Evolutionary conservation across 92 coral and sea anemone species (phyloP).

Genomic region (Porites divaricata): DNA sequence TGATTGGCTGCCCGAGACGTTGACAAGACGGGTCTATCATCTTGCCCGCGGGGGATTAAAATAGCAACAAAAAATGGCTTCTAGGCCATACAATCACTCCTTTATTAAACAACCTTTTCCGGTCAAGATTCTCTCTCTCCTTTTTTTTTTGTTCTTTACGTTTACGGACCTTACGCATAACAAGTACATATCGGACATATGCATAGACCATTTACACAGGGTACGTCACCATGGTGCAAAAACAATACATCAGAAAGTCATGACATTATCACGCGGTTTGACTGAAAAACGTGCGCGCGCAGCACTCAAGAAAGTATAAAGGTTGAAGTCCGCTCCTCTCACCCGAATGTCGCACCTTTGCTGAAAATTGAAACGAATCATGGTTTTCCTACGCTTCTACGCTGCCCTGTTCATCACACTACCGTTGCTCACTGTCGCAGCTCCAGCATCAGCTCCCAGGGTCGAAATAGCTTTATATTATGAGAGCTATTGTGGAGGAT

Average conservation of each 20-base stretch:
- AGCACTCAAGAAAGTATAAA: slow-evolving; percentile 10
- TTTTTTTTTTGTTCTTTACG: too few relatives aligned
- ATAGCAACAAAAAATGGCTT: too few relatives aligned
- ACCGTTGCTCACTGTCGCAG: slow-evolving; percentile 18
- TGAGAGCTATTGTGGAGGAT: slow-evolving; percentile 82
- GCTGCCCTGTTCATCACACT: slow-evolving; percentile 27
- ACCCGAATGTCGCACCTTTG: background rate
- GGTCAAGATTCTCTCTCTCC: too few relatives aligned
- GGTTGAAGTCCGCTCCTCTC: background rate
- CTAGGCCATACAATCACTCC: too few relatives aligned
- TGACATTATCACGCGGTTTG: slow-evolving; percentile 12
- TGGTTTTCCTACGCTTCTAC: background rate
- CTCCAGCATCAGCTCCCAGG: slow-evolving; percentile 52
- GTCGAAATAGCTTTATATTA: slow-evolving; percentile 70
- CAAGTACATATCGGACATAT: too few relatives aligned
- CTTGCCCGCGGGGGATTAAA: too few relatives aligned
- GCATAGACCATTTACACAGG: too few relatives aligned
- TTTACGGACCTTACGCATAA: too few relatives aligned
- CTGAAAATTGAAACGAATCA: background rate
- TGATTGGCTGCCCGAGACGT: too few relatives aligned
- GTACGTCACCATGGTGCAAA: background rate
- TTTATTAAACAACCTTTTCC: too few relatives aligned
- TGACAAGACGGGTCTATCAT: too few relatives aligned
- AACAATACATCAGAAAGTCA: slow-evolving; percentile 10
- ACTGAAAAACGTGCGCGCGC: background rate